phyloP scores from a whole-genome alignment of 2,113 vertebrate genomes.

The Castor canadensis region DNA sequence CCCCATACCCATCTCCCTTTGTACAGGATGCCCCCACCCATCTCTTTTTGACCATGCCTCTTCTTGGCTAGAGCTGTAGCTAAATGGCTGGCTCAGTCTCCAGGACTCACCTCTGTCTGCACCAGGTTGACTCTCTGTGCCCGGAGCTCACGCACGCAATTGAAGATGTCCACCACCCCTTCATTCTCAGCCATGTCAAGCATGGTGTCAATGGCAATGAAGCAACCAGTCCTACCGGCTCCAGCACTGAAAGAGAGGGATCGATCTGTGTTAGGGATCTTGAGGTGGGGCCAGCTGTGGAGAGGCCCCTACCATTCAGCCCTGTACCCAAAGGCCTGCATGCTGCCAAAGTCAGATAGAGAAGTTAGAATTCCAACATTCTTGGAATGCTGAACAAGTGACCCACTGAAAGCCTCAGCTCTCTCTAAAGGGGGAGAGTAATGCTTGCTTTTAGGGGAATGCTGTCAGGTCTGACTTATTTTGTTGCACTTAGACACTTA shows the following conservation, averaged over 20 bases:
- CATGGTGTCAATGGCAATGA: conserved; percentile 99
- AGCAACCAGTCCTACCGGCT: conserved; percentile 96
- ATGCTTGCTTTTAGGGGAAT: neutral
- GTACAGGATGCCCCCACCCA: neutral
- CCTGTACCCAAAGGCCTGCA: fast-evolving
- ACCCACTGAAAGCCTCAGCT: neutral
- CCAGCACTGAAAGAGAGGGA: conserved; percentile 88
- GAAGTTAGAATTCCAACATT: neutral
- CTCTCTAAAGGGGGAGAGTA: neutral
- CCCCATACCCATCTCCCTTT: neutral
- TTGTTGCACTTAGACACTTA: neutral
- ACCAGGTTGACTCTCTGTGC: conserved; percentile 98
- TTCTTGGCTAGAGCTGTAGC: neutral
- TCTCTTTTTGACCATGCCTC: neutral
- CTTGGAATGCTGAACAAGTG: neutral
- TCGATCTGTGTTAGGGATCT: neutral
- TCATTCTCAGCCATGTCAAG: conserved; percentile 99
- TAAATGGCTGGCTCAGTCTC: neutral
- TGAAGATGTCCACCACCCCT: conserved; percentile 98
- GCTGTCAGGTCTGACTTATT: neutral
- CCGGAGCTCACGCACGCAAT: conserved; percentile 97
- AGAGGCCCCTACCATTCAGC: neutral
- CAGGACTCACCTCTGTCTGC: conserved; percentile 93
- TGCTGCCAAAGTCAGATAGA: neutral
- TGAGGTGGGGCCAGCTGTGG: neutral